Evolutionary conservation across 1,140 invertebrate species (phyloP).

Genomic region (Bathynomus jamesi): DNA sequence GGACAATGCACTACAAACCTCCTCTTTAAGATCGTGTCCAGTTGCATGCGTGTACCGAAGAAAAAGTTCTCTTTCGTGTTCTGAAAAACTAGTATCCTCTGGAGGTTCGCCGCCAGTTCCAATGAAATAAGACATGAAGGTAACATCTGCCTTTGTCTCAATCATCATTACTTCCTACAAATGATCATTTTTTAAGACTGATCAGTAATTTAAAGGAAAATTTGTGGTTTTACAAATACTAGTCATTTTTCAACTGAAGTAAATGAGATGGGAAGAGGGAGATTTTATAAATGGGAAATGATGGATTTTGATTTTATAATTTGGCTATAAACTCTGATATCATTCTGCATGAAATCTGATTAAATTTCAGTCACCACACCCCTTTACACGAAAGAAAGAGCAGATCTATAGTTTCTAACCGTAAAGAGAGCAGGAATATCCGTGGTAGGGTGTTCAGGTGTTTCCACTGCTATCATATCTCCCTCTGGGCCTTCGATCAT

Average conservation of each 20-base stretch:
- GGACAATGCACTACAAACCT: no score
- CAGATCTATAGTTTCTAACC: constrained; percentile 18
- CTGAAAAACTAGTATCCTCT: background rate
- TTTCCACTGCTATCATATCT: constrained; percentile 38
- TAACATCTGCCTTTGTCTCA: background rate
- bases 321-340: no score
- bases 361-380: no score
- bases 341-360: no score
- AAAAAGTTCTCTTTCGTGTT: background rate
- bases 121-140: background rate
- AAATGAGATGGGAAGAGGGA: no score
- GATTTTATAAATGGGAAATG: no score
- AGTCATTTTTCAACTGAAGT: no score
- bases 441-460: constrained; percentile 29
- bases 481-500: constrained; percentile 37
- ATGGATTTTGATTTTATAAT: no score
- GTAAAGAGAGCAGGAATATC: constrained; percentile 33
- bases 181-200: no score
- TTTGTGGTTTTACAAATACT: no score
- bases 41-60: background rate
- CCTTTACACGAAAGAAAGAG: no score
- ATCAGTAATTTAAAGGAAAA: no score
- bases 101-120: background rate
- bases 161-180: background rate
- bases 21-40: background rate